Evolutionary conservation across 2,888 invertebrate genomes (phyloP).

Genomic region (Schrankia costaestrigalis): DNA sequence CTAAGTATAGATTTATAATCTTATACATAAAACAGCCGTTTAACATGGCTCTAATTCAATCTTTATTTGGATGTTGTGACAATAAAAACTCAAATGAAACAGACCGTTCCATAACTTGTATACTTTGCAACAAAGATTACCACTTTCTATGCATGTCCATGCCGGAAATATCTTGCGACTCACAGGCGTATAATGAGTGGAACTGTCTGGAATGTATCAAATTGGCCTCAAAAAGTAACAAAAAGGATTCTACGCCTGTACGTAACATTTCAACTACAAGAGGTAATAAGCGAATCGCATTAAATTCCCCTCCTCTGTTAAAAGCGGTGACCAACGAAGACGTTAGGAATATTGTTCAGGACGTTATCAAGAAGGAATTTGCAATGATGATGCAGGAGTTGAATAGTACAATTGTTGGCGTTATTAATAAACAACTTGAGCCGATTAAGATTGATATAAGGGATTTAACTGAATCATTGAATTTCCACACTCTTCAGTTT

Average conservation of each 20-base stretch:
- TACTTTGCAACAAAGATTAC: neutral
- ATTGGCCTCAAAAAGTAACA: neutral
- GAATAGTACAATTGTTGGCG: neutral
- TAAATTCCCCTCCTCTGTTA: neutral
- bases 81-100: neutral
- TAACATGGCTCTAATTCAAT: neutral
- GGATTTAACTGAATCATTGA: neutral
- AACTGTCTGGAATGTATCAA: neutral
- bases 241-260: neutral
- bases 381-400: neutral
- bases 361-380: neutral
- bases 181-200: neutral
- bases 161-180: neutral
- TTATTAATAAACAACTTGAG: neutral
- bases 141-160: constrained; percentile 1
- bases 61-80: neutral
- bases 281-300: neutral
- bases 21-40: too few species aligned
- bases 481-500: neutral
- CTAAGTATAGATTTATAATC: too few species aligned
- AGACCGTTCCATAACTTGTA: neutral
- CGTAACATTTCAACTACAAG: neutral
- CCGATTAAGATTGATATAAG: neutral
- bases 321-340: neutral
- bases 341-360: neutral